Evolutionary conservation across 2,113 vertebrate species (phyloP), one percentile per base, ranked within the genome.

Genomic region (Cyphomyrus discorhynchus): DNA sequence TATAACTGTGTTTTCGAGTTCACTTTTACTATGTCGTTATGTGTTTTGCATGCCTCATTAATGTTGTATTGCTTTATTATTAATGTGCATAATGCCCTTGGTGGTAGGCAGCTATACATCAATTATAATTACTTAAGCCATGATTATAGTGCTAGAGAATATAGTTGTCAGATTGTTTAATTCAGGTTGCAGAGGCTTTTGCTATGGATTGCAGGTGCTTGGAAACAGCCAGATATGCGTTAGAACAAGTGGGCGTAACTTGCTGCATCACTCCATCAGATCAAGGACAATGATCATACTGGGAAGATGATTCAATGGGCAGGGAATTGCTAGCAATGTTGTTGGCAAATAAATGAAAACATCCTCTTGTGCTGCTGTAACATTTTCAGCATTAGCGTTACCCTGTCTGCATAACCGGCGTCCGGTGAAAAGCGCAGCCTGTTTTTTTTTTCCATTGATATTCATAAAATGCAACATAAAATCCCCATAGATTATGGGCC

Each of bases 401-500:
- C 24, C 9, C 19, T 13, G 45, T 47, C 17, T 46, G 3, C 17
- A n/a, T 45, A 84, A 84, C 8, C 21, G 82, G 19, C 9, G 3
- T 45, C 80, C 46, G 21, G 50, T 4, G 31, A 45, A 84, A 89
- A 45, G 10, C 49, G 15, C 11, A n/a, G 31, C 15, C 5, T 5
- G 50, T 13, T 77, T 77, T 42, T 49, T 42, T 9, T 50, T 53
- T 46, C n/a, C 27, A 77, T 21, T 21, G 56, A 70, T 70, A 47
- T 47, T 84, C 42, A 47, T 84, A 45, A 84, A 84, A n/a, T 47
- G 66, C 77, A n/a, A 53, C 42, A 53, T 85, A 49, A 89, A 89
- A 49, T 66, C 80, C n/a, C n/a, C 9, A 19, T 39, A 42, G 39
- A 82, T 91, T 84, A 87, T 53, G 42, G 86, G 87, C 86, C 83